Evolutionary conservation across 2,113 vertebrate species (phyloP).

Genomic region (Nipponia nippon): DNA sequence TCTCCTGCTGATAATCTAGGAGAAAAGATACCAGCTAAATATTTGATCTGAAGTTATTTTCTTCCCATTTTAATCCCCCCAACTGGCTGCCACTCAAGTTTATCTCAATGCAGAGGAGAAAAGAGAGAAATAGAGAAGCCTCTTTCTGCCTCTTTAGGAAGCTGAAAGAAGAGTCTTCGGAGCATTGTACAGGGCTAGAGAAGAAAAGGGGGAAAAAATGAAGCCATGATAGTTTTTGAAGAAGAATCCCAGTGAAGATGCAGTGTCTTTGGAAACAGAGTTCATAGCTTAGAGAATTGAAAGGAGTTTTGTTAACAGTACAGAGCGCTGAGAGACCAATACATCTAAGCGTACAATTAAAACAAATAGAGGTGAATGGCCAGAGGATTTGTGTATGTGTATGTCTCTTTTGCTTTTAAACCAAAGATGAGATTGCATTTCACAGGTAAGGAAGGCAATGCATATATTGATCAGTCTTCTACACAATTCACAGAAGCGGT

Average conservation of each 20-base stretch:
- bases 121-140: background rate
- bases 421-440: background rate
- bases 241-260: background rate
- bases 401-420: background rate
- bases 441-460: background rate
- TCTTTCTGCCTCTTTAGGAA: slow-evolving; percentile 11
- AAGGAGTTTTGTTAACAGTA: slow-evolving; percentile 8
- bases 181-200: background rate
- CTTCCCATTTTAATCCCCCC: slow-evolving; percentile 10
- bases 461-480: background rate
- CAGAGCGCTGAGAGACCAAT: background rate
- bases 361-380: background rate
- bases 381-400: background rate
- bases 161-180: background rate
- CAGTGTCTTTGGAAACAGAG: slow-evolving; percentile 7
- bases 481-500: background rate
- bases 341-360: background rate
- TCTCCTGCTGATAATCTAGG: slow-evolving; percentile 4
- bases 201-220: background rate
- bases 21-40: slow-evolving; percentile 13
- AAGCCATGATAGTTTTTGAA: background rate
- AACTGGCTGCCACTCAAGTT: background rate
- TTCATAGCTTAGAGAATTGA: slow-evolving; percentile 1
- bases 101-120: background rate
- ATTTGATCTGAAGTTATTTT: slow-evolving; percentile 39